These are phyloP conservation scores for Toxotes lorentzi DNA, from an alignment of 2,797 vertebrate species.

Conservation along the genomic window DNA sequence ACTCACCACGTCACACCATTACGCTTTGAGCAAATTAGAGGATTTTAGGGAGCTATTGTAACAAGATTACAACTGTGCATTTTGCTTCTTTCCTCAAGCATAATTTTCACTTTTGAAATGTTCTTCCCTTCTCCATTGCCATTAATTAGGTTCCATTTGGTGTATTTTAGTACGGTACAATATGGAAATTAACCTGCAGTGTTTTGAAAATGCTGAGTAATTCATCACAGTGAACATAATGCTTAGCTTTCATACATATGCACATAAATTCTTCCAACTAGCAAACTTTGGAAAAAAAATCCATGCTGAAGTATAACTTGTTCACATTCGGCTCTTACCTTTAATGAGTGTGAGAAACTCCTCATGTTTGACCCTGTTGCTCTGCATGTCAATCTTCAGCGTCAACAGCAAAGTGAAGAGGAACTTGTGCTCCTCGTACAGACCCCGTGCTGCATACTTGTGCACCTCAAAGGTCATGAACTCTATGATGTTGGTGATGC, in stretches of 20 bases:
- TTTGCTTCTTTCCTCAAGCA: not conserved
- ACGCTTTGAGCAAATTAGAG: not conserved
- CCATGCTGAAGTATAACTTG: not conserved
- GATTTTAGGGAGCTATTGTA: not conserved
- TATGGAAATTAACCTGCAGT: not conserved
- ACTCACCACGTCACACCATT: not conserved
- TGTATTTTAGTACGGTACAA: not conserved
- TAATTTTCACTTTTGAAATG: not conserved
- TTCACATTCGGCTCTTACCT: constrained; percentile 82
- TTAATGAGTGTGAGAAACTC: constrained; percentile 96
- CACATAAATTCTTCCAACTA: not conserved
- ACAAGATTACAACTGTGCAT: not conserved
- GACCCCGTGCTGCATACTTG: constrained; percentile 90
- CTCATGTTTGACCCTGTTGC: constrained; percentile 90
- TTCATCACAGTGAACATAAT: not conserved
- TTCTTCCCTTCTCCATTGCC: not conserved
- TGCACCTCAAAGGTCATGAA: constrained; percentile 95
- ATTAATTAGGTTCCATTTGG: not conserved
- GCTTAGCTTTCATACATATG: not conserved
- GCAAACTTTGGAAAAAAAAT: not conserved
- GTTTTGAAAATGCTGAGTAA: not conserved
- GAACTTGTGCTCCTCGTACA: constrained; percentile 97
- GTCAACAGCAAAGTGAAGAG: constrained; percentile 94
- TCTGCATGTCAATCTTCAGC: constrained; percentile 96
- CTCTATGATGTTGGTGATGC: constrained; percentile 93